Percentiles rank a stretch among this genome's conserved stretches.
Evolutionary conservation across 2,797 vertebrate genomes (phyloP).

Genomic region (Enteromius thamalakanensis): DNA sequence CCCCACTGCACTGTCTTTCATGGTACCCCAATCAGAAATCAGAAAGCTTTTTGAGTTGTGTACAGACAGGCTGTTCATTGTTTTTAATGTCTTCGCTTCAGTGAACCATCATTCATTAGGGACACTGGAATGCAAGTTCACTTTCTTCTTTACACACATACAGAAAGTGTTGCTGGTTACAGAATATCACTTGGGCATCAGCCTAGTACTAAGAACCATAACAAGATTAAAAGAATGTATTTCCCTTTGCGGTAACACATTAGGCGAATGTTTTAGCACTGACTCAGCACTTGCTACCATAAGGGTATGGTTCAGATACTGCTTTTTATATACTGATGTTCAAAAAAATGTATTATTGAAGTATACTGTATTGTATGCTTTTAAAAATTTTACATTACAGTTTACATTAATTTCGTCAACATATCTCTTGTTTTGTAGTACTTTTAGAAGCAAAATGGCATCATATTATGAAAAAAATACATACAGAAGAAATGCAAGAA

Average conservation of each 20-base stretch:
- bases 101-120: conserved; percentile 39
- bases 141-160: conserved; percentile 9
- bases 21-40: not conserved
- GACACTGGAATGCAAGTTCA: conserved; percentile 29
- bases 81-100: conserved; percentile 40
- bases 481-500: no score
- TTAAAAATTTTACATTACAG: not conserved
- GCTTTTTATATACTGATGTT: not conserved
- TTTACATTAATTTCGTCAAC: not conserved
- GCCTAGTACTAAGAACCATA: not conserved
- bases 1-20: not conserved
- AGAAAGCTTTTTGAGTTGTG: conserved; percentile 16
- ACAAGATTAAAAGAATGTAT: not conserved
- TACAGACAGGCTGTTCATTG: conserved; percentile 17
- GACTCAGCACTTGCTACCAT: not conserved
- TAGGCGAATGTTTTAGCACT: not conserved
- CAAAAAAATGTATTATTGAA: no score
- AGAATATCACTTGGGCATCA: not conserved
- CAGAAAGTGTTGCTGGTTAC: not conserved
- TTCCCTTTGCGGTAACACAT: not conserved
- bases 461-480: not conserved
- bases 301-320: not conserved
- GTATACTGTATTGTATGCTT: not conserved
- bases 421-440: not conserved
- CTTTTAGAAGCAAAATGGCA: not conserved